Base-by-base conservation (phyloP, 2,113 vertebrate species). In the Carlito syrichta region DNA sequence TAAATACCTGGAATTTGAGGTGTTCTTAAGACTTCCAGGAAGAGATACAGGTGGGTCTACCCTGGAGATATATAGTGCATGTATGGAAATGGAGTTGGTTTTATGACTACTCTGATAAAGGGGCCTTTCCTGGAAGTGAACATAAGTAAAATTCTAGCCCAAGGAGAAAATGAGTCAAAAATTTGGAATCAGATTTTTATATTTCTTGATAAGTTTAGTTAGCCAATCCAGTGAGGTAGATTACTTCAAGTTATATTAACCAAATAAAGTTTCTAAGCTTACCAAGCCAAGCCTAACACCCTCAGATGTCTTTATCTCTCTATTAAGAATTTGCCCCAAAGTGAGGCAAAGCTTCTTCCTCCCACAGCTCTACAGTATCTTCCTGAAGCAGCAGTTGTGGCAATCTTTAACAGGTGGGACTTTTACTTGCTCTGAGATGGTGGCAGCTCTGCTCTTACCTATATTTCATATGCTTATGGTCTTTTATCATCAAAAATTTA, bases 321-420 rank as follows among this genome's bases (percentile, higher is more conserved):
- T 10, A 38, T 0, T 66, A 45, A 71, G 38, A 63, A 86, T 7
- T 68, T 52, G 8, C 1, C 2, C 2, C 1, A 84, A 48, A 4
- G 17, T 2, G 4, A 85, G 9, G 40, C 3, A 8, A n/a, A n/a
- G 22, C 19, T 11, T 58, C 2, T 5, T 2, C 62, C 6, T 25
- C 3, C 0, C 22, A 40, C 2, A 13, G 35, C 2, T 60, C 32
- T 5, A 0, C 9, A 20, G 22, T 38, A 3, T n/a, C 6, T 35
- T 52, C 14, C 43, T 90, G 23, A 82, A 43, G 23, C 8, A 4
- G n/a, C 4, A 20, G 10, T 6, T 22, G 40, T n/a, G 9, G 13
- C 22, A 25, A 32, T 1, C 12, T 0, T 77, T 32, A 56, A n/a
- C 8, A 43, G 63, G 19, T 5, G 71, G 8, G 35, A 30, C 22